Percentiles rank a stretch among this genome's conserved stretches.
These are phyloP conservation scores for Catharus fuscescens DNA, from an alignment of 2,113 vertebrate species.

Conservation along the genomic window DNA sequence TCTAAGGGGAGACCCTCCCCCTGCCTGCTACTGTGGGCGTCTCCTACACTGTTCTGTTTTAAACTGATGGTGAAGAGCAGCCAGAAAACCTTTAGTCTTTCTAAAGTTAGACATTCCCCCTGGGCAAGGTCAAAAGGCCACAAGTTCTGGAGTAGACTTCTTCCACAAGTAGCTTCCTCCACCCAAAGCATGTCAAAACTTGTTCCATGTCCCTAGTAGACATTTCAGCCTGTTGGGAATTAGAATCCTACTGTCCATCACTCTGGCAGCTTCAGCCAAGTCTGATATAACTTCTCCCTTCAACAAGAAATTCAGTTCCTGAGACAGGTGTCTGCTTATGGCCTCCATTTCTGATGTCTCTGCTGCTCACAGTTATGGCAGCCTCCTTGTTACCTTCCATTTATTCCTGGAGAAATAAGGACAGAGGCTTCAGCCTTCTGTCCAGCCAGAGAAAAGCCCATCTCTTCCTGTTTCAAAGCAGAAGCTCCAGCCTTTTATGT, in stretches of 20 bases:
- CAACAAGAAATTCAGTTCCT: neutral
- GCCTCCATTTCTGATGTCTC: neutral
- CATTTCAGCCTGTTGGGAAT: neutral
- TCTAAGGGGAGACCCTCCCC: neutral
- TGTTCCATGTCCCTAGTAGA: neutral
- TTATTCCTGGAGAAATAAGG: neutral
- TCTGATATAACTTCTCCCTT: neutral
- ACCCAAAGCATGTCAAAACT: neutral
- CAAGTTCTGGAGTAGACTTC: neutral
- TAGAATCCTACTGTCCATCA: neutral
- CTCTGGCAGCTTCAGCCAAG: neutral
- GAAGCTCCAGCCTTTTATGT: neutral
- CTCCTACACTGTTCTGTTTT: neutral
- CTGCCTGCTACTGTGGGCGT: neutral
- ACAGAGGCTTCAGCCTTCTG: neutral
- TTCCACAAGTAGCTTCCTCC: neutral
- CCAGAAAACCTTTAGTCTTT: neutral
- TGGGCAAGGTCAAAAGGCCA: neutral
- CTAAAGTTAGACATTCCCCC: neutral
- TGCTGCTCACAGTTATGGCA: neutral
- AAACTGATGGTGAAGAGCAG: neutral
- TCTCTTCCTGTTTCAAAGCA: neutral
- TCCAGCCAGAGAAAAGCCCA: neutral
- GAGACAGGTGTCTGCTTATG: neutral
- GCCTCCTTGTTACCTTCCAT: neutral